Conservation (phyloP, 2,888 invertebrate genomes). For the Eupithecia subfuscata region DNA sequence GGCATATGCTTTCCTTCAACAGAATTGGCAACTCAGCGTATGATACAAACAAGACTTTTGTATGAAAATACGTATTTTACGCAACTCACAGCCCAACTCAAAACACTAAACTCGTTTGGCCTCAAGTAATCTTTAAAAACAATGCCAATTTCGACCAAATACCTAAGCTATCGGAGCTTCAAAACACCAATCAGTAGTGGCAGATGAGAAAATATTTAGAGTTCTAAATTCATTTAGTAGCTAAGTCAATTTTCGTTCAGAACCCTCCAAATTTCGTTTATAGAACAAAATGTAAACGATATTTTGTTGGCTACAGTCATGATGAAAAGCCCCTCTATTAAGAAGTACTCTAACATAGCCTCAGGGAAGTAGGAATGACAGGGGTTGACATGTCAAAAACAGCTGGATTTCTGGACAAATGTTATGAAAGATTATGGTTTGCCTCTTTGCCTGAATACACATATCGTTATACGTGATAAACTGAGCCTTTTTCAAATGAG, state of each 20-base stretch:
- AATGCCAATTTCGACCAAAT: background rate
- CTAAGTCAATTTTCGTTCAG: background rate
- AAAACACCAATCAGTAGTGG: background rate
- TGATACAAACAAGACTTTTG: background rate
- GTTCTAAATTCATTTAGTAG: background rate
- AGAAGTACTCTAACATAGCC: background rate
- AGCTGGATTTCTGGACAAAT: conserved; percentile 7
- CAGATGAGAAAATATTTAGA: background rate
- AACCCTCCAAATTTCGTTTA: background rate
- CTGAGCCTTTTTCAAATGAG: background rate
- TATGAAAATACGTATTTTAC: background rate
- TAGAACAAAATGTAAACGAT: background rate
- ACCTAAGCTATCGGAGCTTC: background rate
- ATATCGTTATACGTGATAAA: background rate
- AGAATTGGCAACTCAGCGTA: background rate
- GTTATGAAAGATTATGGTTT: conserved; percentile 13
- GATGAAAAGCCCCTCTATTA: background rate
- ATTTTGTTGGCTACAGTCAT: background rate
- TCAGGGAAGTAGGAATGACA: background rate
- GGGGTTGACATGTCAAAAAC: conserved; percentile 20
- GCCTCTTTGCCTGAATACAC: conserved; percentile 5
- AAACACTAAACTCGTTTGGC: background rate
- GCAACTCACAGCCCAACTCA: background rate
- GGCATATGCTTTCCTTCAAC: background rate
- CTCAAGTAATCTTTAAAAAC: background rate